Percentiles rank a stretch among this genome's conserved stretches.
These are phyloP conservation scores for Caenorhabditis wallacei DNA, from an alignment of 2,888 invertebrate genomes.

Conservation along the genomic window DNA sequence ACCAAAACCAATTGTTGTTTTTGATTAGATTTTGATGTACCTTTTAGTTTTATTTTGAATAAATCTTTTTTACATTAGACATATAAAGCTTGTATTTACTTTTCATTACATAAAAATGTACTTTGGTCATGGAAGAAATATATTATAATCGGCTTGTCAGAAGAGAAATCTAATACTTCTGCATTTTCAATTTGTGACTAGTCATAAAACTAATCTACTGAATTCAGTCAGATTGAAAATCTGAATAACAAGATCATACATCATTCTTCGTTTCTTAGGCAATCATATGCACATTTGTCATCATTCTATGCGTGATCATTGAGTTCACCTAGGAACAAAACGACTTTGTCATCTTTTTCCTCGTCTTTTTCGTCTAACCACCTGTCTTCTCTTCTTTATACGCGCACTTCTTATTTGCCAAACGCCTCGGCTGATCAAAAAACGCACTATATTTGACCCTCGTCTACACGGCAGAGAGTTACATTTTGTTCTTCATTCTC, in stretches of 20 bases:
- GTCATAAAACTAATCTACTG: too few species aligned
- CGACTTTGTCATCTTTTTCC: slow-evolving; percentile 39
- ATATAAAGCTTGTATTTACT: too few species aligned
- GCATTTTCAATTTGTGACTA: slow-evolving; percentile 9
- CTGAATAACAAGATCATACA: slow-evolving; percentile 11
- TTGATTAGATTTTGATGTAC: slow-evolving; percentile 24
- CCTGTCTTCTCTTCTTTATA: slow-evolving; percentile 16
- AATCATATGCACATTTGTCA: slow-evolving; percentile 41
- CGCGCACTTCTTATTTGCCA: slow-evolving; percentile 34
- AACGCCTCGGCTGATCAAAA: slow-evolving; percentile 35
- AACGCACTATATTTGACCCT: slow-evolving; percentile 58
- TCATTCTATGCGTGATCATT: slow-evolving; percentile 29
- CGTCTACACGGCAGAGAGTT: slow-evolving; percentile 31
- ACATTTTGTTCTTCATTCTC: slow-evolving; percentile 27
- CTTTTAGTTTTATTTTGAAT: slow-evolving; percentile 12
- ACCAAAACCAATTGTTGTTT: slow-evolving; percentile 18
- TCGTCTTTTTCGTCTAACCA: not conserved
- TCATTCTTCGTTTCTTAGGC: slow-evolving; percentile 47
- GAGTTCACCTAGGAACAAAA: slow-evolving; percentile 23
- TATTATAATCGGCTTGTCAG: not conserved
- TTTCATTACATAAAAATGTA: too few species aligned
- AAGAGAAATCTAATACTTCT: slow-evolving; percentile 20
- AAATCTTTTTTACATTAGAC: not conserved
- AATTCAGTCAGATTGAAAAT: too few species aligned
- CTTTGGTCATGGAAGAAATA: too few species aligned